Base-by-base conservation (phyloP, 2,888 invertebrate species). In the Nephrocerus scutellatus region DNA sequence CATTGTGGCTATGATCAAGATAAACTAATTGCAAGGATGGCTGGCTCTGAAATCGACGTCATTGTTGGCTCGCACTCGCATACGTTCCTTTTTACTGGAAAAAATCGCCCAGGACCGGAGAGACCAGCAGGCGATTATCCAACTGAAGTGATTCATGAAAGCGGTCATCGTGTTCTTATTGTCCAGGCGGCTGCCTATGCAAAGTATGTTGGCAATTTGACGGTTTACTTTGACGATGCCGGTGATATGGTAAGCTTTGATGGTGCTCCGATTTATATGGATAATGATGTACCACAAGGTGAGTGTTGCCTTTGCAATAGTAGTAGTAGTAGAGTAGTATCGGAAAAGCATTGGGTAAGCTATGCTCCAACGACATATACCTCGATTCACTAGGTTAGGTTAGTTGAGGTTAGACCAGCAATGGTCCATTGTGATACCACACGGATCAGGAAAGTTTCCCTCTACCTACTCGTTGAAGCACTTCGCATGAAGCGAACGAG, bases 51-150 rank as follows among this genome's bases (percentile, higher is more conserved):
- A 21, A 74, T 91, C 36, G 85, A 88, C 60, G 72, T 90, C 1
- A 82, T 91, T 39, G 82, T 91, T n/a, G 90, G 90, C 5, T 84
- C 80, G 0, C 90, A 90, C 60, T 82, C 85, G 0, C 85, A 91
- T 61, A 80, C 83, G 0, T 77, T 90, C 50, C 72, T 90, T 1
- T 89, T 77, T 61, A 79, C 79, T 6, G 74, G 73, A 1, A 71
- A 71, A 3, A 67, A 59, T 2, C 60, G 70, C 1, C 76, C 76
- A 0, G 77, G 75, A 14, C 76, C 76, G 0, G 76, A 79, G 46
- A 68, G 33, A 0, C 69, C 79, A 0, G 56, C 51, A 10, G 80
- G 80, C 6, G 72, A 74, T 1, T 90, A 90, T 66, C 88, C 88
- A 1, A 78, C 81, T 0, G 53, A 62, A 49, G 72, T 82, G 1